These are phyloP conservation scores for Temnothorax curvispinosus DNA, from an alignment of 1,140 invertebrate species.

Conservation along the genomic window DNA sequence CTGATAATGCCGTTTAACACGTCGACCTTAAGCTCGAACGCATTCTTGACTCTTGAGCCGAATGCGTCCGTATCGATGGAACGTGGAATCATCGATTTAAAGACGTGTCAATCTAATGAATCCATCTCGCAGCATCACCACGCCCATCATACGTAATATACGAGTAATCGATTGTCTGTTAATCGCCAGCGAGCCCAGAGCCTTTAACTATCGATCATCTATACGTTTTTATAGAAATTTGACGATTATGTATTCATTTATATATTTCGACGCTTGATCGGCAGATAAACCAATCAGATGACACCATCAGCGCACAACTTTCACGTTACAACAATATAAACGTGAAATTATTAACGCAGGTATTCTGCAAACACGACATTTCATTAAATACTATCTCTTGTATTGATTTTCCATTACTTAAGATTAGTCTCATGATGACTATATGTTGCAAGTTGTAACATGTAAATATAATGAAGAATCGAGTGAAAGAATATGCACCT, in stretches of 20 bases:
- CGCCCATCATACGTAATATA: neutral
- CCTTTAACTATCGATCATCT: neutral
- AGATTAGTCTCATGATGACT: too few relatives aligned
- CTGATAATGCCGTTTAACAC: slow-evolving; percentile 43
- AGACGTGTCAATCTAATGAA: slow-evolving; percentile 32
- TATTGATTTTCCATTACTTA: too few relatives aligned
- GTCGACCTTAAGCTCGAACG: slow-evolving; percentile 33
- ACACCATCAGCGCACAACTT: neutral
- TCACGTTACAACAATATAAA: too few relatives aligned
- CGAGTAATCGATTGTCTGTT: slow-evolving; percentile 21
- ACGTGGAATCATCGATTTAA: neutral
- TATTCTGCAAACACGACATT: neutral
- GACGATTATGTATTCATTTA: neutral
- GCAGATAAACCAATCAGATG: neutral
- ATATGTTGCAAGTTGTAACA: too few relatives aligned
- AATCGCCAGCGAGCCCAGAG: neutral
- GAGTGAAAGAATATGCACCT: too few relatives aligned
- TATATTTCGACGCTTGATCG: neutral
- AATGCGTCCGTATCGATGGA: slow-evolving; percentile 23
- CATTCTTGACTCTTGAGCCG: slow-evolving; percentile 18
- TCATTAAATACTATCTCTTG: neutral
- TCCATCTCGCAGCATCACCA: neutral
- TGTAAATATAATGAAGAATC: too few relatives aligned
- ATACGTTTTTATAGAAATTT: neutral
- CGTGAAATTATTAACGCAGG: too few relatives aligned